These are phyloP conservation scores for Pogonocichla stellata DNA, from an alignment of 2,113 vertebrate genomes.

Conservation along the genomic window DNA sequence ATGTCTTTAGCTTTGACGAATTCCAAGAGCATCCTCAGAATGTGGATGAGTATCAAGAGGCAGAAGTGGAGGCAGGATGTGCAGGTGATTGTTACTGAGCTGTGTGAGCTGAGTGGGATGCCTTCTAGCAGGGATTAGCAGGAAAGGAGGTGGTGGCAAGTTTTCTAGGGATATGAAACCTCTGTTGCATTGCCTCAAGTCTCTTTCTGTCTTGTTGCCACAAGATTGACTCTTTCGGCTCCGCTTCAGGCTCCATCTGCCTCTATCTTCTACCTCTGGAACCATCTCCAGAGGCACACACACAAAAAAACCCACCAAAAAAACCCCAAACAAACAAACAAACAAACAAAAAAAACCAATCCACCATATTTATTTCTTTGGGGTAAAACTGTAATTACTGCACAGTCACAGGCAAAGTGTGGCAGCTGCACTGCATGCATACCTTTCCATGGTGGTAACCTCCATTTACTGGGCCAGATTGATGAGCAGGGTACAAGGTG, in stretches of 20 bases:
- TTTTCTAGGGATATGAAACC: not conserved
- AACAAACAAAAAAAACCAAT: not conserved
- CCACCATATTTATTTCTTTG: not conserved
- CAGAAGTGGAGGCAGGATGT: not conserved
- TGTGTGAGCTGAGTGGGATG: not conserved
- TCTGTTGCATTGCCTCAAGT: not conserved
- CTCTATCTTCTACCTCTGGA: not conserved
- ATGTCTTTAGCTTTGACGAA: slow-evolving; percentile 64
- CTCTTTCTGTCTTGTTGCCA: not conserved
- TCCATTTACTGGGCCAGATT: not conserved
- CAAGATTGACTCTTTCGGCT: not conserved
- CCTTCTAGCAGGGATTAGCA: not conserved
- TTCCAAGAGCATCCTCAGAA: slow-evolving; percentile 29
- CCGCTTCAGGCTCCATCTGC: not conserved
- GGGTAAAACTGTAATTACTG: not conserved
- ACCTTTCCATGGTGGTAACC: not conserved
- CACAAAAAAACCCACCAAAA: not conserved
- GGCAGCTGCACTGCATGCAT: not conserved
- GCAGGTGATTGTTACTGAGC: slow-evolving; percentile 13
- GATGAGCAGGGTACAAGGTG: not conserved
- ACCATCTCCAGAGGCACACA: not conserved
- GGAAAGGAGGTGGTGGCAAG: not conserved
- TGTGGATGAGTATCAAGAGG: not conserved
- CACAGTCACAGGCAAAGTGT: not conserved
- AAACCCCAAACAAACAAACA: not conserved